Percentiles rank a stretch among this genome's conserved stretches.
phyloP scores from a whole-genome alignment of 2,113 vertebrate genomes.

The Microtus montanus region DNA sequence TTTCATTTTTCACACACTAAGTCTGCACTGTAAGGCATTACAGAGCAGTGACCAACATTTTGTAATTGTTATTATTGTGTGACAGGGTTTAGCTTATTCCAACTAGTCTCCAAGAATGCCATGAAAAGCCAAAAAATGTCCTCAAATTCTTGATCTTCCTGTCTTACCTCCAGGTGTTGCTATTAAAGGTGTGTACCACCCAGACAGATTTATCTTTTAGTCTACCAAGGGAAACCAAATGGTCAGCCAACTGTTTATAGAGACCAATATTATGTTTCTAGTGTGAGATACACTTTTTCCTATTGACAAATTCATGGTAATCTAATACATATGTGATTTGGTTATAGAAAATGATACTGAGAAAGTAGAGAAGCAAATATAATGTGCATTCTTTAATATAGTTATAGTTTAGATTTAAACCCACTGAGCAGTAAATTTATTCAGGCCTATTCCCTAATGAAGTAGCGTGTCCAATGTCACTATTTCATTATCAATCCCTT shows the following conservation, averaged over 20 bases:
- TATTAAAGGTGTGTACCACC: neutral
- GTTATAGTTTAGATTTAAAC: constrained; percentile 34
- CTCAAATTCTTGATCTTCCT: neutral
- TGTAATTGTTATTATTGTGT: neutral
- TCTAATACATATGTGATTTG: neutral
- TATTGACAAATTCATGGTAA: constrained; percentile 46
- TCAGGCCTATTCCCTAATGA: neutral
- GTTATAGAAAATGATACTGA: neutral
- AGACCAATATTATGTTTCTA: neutral
- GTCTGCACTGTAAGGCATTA: constrained; percentile 20
- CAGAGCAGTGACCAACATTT: neutral
- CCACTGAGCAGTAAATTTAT: neutral
- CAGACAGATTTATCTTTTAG: neutral
- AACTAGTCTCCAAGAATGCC: neutral
- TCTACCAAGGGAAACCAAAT: constrained; percentile 16
- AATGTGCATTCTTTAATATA: constrained; percentile 31
- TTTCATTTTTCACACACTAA: neutral
- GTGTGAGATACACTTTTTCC: neutral
- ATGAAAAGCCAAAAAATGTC: neutral
- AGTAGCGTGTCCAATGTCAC: neutral
- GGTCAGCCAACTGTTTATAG: neutral
- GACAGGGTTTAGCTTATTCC: neutral
- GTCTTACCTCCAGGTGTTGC: neutral
- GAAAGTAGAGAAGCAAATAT: neutral
- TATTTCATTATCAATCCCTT: constrained; percentile 14